Conservation (phyloP, 2,888 invertebrate genomes). For the Aphidoletes aphidimyza region DNA sequence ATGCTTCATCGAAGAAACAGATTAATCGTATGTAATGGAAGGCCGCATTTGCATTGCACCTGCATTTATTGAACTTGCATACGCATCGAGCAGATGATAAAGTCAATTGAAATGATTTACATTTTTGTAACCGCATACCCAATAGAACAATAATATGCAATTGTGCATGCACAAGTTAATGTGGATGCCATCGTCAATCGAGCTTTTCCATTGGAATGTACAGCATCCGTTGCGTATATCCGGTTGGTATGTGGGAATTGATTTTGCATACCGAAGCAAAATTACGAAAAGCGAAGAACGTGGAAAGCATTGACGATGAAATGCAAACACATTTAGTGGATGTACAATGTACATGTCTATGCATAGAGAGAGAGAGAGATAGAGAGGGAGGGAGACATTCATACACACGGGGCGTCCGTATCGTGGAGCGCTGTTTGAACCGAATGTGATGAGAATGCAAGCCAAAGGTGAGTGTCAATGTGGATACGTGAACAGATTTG, state of each 20-base stretch:
- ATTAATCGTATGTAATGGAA: constrained; percentile 9
- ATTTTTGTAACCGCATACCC: constrained; percentile 1
- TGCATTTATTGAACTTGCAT: too few relatives aligned
- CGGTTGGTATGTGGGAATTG: constrained; percentile 15
- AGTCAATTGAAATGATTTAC: constrained; percentile 31
- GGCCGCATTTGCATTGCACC: too few relatives aligned
- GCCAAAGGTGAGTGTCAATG: neutral
- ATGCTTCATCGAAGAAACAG: neutral
- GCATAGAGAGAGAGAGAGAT: neutral
- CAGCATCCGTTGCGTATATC: constrained; percentile 19
- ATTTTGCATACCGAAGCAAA: constrained; percentile 14
- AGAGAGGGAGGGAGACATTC: neutral
- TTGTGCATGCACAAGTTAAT: neutral
- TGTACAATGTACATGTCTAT: neutral
- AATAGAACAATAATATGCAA: constrained; percentile 31
- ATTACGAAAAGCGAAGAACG: neutral
- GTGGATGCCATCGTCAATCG: neutral
- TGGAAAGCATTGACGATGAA: neutral
- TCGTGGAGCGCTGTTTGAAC: neutral
- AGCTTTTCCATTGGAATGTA: neutral
- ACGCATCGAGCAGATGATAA: constrained; percentile 23
- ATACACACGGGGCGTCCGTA: neutral
- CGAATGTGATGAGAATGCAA: neutral
- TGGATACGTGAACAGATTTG: neutral
- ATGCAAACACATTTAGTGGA: constrained; percentile 30